Evolutionary conservation across 2,797 vertebrate genomes (phyloP).

Genomic region (Graptemys geographica): DNA sequence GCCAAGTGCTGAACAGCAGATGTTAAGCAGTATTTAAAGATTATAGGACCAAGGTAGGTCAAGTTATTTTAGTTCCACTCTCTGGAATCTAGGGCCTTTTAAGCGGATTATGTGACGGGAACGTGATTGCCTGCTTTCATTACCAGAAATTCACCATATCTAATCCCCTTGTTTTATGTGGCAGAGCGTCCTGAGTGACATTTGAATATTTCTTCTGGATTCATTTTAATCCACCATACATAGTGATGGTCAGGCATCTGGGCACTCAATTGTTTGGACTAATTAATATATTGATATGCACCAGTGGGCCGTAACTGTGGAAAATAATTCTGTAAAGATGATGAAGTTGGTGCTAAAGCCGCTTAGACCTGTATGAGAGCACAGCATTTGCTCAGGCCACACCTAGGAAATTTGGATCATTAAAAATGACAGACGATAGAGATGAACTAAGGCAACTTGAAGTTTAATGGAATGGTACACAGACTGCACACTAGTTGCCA

Average conservation of each 20-base stretch:
- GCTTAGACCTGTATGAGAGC: background rate
- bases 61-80: conserved; percentile 71
- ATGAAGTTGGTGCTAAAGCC: background rate
- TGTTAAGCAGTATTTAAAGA: conserved; percentile 76
- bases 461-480: background rate
- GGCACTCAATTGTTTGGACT: conserved; percentile 1
- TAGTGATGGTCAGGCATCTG: conserved; percentile 38
- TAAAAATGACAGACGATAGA: background rate
- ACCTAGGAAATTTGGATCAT: background rate
- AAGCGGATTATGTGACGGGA: conserved; percentile 72
- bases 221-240: conserved; percentile 45
- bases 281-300: background rate
- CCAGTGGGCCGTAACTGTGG: background rate
- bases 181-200: background rate
- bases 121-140: conserved; percentile 64
- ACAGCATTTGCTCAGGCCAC: conserved; percentile 11
- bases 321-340: rapidly evolving
- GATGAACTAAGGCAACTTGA: background rate
- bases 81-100: conserved; percentile 69
- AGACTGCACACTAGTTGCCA: background rate
- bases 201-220: background rate
- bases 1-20: conserved; percentile 56
- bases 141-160: conserved; percentile 64
- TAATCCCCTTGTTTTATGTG: conserved; percentile 55
- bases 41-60: conserved; percentile 73